phyloP scores from a whole-genome alignment of 2,888 invertebrate genomes.

The Melieria omissa region DNA sequence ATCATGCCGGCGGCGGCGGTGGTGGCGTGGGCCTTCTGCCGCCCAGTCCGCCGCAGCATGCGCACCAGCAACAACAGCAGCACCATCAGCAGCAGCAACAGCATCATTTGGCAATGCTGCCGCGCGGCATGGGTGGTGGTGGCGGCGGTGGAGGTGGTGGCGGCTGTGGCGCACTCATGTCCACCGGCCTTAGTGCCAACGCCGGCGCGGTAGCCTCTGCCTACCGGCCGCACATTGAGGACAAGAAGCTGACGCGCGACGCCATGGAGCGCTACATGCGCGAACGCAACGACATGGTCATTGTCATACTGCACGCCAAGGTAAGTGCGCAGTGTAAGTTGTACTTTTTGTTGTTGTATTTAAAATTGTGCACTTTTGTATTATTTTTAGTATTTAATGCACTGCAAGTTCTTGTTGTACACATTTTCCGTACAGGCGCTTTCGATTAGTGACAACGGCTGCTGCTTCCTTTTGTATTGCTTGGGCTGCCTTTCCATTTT shows the following conservation, averaged over 20 bases:
- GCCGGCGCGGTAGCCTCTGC: conserved; percentile 48
- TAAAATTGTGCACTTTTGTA: not conserved
- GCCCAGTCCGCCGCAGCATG: conserved; percentile 50
- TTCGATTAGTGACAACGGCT: not conserved
- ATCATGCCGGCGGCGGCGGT: conserved; percentile 69
- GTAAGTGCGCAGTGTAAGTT: conserved; percentile 48
- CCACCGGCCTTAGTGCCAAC: conserved; percentile 47
- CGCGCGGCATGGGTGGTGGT: conserved; percentile 47
- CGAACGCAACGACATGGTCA: conserved; percentile 93
- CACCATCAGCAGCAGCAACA: conserved; percentile 58
- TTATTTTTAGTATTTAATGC: not conserved
- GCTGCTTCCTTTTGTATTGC: not conserved
- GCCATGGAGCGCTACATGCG: conserved; percentile 96
- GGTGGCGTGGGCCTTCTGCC: conserved; percentile 45
- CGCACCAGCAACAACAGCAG: conserved; percentile 54
- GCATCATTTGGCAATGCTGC: conserved; percentile 59
- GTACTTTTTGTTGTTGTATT: conserved; percentile 3
- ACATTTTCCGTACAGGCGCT: conserved; percentile 2
- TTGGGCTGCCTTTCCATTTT: too few relatives aligned
- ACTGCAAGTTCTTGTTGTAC: conserved; percentile 19
- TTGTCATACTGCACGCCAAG: conserved; percentile 98
- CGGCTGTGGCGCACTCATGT: conserved; percentile 44
- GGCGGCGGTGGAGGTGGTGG: conserved; percentile 44
- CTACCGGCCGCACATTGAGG: conserved; percentile 71
- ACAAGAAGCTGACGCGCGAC: conserved; percentile 71